Evolutionary conservation across 2,113 vertebrate genomes (phyloP).

Genomic region (Barnardius zonarius): DNA sequence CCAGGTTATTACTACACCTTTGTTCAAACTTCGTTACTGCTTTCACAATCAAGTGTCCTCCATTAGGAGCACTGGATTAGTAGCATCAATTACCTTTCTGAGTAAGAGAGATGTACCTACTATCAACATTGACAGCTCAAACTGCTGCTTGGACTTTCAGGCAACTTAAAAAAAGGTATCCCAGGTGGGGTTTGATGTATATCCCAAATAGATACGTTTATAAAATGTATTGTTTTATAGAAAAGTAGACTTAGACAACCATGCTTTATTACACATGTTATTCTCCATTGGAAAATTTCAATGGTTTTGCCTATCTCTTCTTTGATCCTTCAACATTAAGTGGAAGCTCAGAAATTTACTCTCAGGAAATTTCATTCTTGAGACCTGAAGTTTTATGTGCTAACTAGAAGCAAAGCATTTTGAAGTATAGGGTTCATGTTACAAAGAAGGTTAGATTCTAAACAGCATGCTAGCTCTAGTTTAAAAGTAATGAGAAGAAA

Average conservation of each 20-base stretch:
- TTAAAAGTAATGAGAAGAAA: neutral
- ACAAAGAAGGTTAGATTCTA: neutral
- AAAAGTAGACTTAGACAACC: neutral
- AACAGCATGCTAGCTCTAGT: neutral
- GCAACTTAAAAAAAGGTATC: neutral
- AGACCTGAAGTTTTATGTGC: neutral
- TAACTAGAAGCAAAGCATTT: neutral
- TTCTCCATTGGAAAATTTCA: neutral
- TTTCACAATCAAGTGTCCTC: neutral
- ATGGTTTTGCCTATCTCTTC: neutral
- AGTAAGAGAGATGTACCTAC: neutral
- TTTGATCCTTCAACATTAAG: neutral
- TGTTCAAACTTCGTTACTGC: neutral
- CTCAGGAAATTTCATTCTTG: neutral
- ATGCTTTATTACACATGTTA: neutral
- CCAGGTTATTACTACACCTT: neutral
- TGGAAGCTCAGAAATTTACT: neutral
- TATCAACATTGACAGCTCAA: neutral
- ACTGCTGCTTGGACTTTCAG: neutral
- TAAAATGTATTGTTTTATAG: neutral
- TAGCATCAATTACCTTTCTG: neutral
- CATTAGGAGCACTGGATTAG: neutral
- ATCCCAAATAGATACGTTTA: neutral
- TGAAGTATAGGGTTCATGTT: neutral
- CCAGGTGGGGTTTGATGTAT: accelerated